phyloP scores from a whole-genome alignment of 1,140 invertebrate species.

The Panagrolaimus sp. region DNA sequence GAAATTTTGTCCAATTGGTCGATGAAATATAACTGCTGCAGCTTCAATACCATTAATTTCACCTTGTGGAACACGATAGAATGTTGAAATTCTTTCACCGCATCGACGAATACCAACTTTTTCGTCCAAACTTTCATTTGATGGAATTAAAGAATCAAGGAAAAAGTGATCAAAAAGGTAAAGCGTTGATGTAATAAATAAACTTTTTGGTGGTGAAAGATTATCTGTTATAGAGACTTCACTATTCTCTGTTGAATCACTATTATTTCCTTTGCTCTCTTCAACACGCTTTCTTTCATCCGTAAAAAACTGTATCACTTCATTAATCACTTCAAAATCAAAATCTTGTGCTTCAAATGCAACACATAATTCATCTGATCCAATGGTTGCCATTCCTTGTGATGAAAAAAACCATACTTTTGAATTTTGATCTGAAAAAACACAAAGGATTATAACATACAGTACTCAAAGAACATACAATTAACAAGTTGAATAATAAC shows the following conservation, averaged over 20 bases:
- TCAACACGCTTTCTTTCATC: too few relatives aligned
- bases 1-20: constrained; percentile 5
- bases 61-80: neutral
- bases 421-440: constrained; percentile 8
- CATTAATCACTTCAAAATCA: neutral
- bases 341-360: constrained; percentile 20
- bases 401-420: constrained; percentile 26
- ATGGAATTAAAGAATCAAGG: neutral
- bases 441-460: constrained; percentile 13
- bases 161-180: too few relatives aligned
- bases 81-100: neutral
- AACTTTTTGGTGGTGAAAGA: too few relatives aligned
- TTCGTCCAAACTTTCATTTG: constrained; percentile 2
- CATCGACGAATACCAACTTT: neutral
- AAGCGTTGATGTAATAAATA: too few relatives aligned
- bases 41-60: neutral
- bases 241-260: too few relatives aligned
- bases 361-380: constrained; percentile 31
- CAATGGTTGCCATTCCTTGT: constrained; percentile 23
- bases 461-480: neutral
- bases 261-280: too few relatives aligned
- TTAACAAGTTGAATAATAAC: constrained; percentile 16
- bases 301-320: neutral
- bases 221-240: too few relatives aligned
- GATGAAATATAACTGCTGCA: neutral